Evolutionary conservation across 2,797 vertebrate species (phyloP).

Genomic region (Remorina albescens): DNA sequence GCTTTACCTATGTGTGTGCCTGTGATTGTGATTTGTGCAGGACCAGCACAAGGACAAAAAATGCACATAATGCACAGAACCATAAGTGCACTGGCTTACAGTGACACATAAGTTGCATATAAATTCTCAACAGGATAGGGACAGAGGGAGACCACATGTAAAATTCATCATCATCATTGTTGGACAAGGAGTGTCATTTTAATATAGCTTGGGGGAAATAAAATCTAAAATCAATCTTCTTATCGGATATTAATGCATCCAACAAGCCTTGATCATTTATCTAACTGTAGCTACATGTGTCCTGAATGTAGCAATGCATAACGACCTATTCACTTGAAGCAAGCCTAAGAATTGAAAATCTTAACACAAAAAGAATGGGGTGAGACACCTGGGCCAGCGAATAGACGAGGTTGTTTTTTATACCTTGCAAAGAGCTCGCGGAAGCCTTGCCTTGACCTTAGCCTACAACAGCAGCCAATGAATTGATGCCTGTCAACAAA

Average conservation of each 20-base stretch:
- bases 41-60: slow-evolving; percentile 3
- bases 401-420: slow-evolving; percentile 57
- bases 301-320: slow-evolving; percentile 31
- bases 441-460: slow-evolving; percentile 74
- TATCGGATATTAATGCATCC: slow-evolving; percentile 10
- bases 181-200: slow-evolving; percentile 7
- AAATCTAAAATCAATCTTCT: slow-evolving; percentile 32
- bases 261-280: slow-evolving; percentile 39
- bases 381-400: slow-evolving; percentile 52
- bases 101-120: slow-evolving; percentile 24
- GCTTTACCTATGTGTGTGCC: background rate
- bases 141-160: slow-evolving; percentile 34
- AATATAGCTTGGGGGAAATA: slow-evolving; percentile 9
- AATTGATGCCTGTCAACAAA: slow-evolving; percentile 72
- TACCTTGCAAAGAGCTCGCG: slow-evolving; percentile 51
- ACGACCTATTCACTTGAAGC: slow-evolving; percentile 44
- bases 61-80: slow-evolving; percentile 14
- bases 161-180: slow-evolving; percentile 34
- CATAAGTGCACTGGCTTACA: slow-evolving; percentile 20
- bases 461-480: slow-evolving; percentile 64
- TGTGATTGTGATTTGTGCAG: background rate
- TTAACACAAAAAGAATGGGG: slow-evolving; percentile 45
- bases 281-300: slow-evolving; percentile 22
- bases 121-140: slow-evolving; percentile 25
- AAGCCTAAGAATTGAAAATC: slow-evolving; percentile 44